Evolutionary conservation across 1,140 invertebrate genomes (phyloP), one percentile per base, ranked within the genome.

Genomic region (Drosophila ercepeae): DNA sequence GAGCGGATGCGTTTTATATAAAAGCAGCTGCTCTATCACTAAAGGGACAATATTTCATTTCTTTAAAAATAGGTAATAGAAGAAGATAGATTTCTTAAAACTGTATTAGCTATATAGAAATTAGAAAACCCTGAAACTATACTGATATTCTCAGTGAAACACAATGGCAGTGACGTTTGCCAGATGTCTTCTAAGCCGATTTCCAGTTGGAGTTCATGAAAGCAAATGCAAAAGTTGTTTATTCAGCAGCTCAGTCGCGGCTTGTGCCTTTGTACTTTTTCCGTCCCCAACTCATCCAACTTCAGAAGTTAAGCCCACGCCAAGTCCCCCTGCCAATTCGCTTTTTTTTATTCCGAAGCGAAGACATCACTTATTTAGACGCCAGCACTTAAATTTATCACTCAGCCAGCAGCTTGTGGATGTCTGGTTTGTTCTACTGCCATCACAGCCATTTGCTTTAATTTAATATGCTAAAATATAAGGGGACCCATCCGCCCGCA

Each of bases 381-480:
- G 46, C 29, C 73, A 72, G 68, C 76, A 84, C 81, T 84, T 84
- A 84, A 76, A 84, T 73, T 81, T 86, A 79, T 84, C 81, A 81
- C 81, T 86, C 81, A 46, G 73, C 54, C 63, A 68, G 64, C 51
- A 64, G 67, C 41, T 58, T 69, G 63, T 36, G 45, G 36, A 34
- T 14, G 34, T 44, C 21, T 57, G 44, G 25, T 14, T 27, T 51
- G 49, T 57, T 72, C 48, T 53, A 25, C 42, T 63, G 60, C 71
- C 44, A 53, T 60, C 51, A 59, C 42, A 69, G 60, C 71, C 79
- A 84, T 78, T 84, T 68, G 67, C 81, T 86, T 86, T 81, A 86
- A 84, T 84, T 86, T 84, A 84, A 79, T 86, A 84, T 84, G 81
- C 81, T 86, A 81, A 84, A 86, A 86, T 86, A 84, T 69, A 79